Conservation (phyloP, 1,140 invertebrate species). For the Archivesica marissinica region DNA sequence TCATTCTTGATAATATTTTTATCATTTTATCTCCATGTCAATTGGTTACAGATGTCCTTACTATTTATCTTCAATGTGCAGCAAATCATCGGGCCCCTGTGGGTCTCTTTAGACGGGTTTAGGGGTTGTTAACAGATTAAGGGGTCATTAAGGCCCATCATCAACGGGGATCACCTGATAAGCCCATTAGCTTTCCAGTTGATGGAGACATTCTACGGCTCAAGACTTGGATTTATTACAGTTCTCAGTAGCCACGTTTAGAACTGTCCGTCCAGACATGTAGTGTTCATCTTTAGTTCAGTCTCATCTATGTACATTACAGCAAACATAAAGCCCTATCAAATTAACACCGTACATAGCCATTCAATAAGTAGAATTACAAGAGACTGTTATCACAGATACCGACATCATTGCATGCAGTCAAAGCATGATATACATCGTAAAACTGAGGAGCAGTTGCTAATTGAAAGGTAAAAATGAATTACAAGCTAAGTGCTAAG, state of each 20-base stretch:
- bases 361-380: no score
- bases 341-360: no score
- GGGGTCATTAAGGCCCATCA: slow-evolving; percentile 45
- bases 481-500: no score
- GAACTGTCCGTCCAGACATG: no score
- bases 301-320: no score
- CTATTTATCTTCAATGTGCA: slow-evolving; percentile 2
- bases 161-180: slow-evolving; percentile 33
- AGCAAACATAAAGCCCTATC: no score
- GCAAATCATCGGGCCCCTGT: slow-evolving; percentile 22
- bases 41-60: slow-evolving; percentile 53
- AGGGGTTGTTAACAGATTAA: slow-evolving; percentile 62
- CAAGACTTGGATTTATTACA: not conserved
- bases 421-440: no score
- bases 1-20: slow-evolving; percentile 45
- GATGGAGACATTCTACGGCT: not conserved
- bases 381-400: no score
- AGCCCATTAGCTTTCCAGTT: slow-evolving; percentile 21
- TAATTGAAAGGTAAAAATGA: no score
- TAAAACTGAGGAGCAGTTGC: no score
- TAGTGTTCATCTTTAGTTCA: no score
- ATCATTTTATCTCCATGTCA: slow-evolving; percentile 38
- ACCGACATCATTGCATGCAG: no score
- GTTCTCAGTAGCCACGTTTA: not conserved
- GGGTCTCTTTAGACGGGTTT: slow-evolving; percentile 26